Percentiles rank a stretch among this genome's conserved stretches.
These are phyloP conservation scores for Conger conger DNA, from an alignment of 2,113 vertebrate species.

Conservation along the genomic window DNA sequence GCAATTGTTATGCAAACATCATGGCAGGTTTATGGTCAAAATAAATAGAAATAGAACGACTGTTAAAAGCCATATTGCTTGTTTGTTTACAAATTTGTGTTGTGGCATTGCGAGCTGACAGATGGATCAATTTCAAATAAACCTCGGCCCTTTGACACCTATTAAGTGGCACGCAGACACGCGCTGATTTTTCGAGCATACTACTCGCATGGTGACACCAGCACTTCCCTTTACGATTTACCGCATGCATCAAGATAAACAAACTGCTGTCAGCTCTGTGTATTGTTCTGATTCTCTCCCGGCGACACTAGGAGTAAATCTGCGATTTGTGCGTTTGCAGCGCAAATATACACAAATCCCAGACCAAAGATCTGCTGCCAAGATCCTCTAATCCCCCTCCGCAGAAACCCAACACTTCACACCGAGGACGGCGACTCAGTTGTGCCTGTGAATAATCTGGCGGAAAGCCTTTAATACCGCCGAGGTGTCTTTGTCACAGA, in stretches of 20 bases:
- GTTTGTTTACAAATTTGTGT: not conserved
- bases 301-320: not conserved
- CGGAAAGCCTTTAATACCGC: not conserved
- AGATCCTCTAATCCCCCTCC: not conserved
- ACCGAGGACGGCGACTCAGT: not conserved
- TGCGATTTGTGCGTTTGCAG: slow-evolving; percentile 3
- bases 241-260: not conserved
- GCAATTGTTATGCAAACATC: not conserved
- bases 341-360: slow-evolving; percentile 5
- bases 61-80: not conserved
- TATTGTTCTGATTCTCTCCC: not conserved
- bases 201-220: not conserved
- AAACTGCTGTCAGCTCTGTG: not conserved
- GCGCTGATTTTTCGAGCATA: not conserved
- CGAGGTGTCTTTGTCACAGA: not conserved
- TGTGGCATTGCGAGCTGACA: not conserved
- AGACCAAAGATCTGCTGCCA: not conserved
- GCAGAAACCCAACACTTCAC: not conserved
- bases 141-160: not conserved
- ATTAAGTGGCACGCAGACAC: not conserved
- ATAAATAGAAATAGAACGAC: not conserved
- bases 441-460: not conserved
- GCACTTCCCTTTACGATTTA: not conserved
- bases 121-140: not conserved
- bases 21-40: not conserved